Conservation (phyloP, 2,888 invertebrate genomes). For the Hydroisotoma schaefferi region DNA sequence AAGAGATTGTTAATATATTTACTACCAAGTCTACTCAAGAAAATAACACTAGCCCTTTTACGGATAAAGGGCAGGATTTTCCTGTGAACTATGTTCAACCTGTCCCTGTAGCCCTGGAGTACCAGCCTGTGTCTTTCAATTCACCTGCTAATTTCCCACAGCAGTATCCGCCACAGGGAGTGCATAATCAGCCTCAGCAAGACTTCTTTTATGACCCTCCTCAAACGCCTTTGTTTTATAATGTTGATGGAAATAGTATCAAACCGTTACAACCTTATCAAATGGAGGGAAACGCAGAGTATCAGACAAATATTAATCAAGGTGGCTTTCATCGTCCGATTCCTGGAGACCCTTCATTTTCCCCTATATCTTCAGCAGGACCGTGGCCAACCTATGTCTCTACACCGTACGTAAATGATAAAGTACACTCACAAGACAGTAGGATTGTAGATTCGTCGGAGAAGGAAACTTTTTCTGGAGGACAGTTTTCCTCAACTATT, state of each 20-base stretch:
- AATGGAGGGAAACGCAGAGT: background rate
- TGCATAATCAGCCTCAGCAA: background rate
- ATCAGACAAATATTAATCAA: background rate
- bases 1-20: background rate
- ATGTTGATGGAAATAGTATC: conserved; percentile 10
- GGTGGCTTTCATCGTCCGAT: background rate
- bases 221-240: conserved; percentile 10
- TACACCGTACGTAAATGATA: too few relatives aligned
- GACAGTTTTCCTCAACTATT: too few relatives aligned
- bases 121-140: conserved; percentile 8
- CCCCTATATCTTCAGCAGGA: too few relatives aligned
- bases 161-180: too few relatives aligned
- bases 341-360: too few relatives aligned
- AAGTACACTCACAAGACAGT: too few relatives aligned
- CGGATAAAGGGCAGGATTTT: conserved; percentile 6
- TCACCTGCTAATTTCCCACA: background rate
- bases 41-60: conserved; percentile 1
- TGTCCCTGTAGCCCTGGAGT: background rate
- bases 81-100: conserved; percentile 11
- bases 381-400: too few relatives aligned
- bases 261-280: conserved; percentile 1
- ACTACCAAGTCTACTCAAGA: too few relatives aligned
- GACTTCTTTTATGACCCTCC: conserved; percentile 4
- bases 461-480: too few relatives aligned
- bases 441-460: too few relatives aligned